These are phyloP conservation scores for Tetranychus piercei DNA, from an alignment of 2,888 invertebrate genomes.

Conservation along the genomic window DNA sequence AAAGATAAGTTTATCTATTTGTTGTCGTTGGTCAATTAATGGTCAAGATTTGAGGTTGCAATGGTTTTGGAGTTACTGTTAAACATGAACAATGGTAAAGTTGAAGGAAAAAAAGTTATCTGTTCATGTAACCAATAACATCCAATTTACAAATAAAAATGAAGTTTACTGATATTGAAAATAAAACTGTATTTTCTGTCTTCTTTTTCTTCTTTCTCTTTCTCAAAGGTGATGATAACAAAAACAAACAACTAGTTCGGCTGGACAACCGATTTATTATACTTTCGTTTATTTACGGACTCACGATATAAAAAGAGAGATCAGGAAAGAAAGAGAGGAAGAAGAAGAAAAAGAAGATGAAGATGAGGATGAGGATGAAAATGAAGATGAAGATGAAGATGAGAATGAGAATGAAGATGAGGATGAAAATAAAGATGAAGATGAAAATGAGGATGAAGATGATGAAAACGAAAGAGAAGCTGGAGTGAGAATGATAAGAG, in stretches of 20 bases:
- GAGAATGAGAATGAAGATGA: constrained; percentile 7
- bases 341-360: neutral
- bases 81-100: neutral
- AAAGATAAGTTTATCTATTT: neutral
- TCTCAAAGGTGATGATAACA: neutral
- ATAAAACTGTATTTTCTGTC: neutral
- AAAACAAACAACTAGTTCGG: neutral
- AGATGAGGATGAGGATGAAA: neutral
- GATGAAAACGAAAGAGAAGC: no score
- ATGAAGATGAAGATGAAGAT: neutral
- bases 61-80: no score
- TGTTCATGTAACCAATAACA: no score
- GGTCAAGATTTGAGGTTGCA: no score
- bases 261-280: neutral
- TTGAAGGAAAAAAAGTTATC: neutral
- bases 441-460: no score
- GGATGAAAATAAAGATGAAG: neutral
- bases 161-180: neutral
- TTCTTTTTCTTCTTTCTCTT: neutral
- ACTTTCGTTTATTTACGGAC: neutral
- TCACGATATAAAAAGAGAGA: neutral
- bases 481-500: no score
- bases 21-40: neutral
- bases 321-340: constrained; percentile 8
- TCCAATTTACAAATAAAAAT: no score